phyloP scores from a whole-genome alignment of 2,113 vertebrate genomes.

The Grallaria varia region DNA sequence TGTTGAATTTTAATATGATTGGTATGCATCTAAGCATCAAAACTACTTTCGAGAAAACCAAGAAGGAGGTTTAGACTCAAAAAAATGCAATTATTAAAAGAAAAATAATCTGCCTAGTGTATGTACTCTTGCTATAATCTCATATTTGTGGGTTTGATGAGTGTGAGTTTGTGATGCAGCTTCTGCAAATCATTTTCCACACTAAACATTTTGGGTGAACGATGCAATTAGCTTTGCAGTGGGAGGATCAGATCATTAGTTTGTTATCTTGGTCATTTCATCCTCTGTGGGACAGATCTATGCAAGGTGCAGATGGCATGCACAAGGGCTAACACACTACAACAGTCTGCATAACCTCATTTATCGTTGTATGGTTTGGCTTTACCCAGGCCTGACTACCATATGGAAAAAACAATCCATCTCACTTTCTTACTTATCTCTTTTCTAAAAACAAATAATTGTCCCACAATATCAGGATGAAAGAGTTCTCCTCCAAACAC shows the following conservation, averaged over 20 bases:
- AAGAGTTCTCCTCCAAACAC: background rate
- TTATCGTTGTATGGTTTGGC: accelerated
- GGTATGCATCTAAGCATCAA: background rate
- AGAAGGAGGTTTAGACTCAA: background rate
- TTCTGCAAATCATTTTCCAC: background rate
- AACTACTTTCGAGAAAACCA: background rate
- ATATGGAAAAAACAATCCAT: background rate
- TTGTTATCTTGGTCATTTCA: background rate
- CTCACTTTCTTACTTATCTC: background rate
- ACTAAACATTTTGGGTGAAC: background rate
- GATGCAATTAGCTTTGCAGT: background rate
- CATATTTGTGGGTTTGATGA: background rate
- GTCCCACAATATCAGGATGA: background rate
- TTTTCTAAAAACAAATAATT: background rate
- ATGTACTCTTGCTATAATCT: background rate
- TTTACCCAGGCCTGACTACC: background rate
- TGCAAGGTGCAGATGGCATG: background rate
- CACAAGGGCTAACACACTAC: background rate
- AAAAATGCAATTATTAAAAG: background rate
- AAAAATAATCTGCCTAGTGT: background rate
- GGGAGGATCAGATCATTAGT: background rate
- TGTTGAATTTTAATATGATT: background rate
- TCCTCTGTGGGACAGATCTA: background rate
- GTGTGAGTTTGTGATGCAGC: background rate
- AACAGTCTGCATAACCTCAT: background rate